Percentiles rank a stretch among this genome's conserved stretches.
phyloP scores from a whole-genome alignment of 2,113 vertebrate species.

The Eulemur rufifrons region DNA sequence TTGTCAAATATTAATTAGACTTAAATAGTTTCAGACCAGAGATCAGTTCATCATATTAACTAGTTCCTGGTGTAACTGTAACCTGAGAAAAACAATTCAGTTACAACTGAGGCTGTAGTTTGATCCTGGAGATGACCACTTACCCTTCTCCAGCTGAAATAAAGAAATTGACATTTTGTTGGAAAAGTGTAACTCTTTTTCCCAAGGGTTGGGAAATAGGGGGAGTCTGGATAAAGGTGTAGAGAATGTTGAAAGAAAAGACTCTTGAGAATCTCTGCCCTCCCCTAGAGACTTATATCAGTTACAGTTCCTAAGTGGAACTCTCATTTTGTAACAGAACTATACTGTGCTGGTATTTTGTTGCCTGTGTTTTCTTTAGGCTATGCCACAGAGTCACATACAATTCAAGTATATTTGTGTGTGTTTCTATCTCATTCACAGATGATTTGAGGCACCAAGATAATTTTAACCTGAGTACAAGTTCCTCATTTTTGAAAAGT shows the following conservation, averaged over 20 bases:
- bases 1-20: not conserved
- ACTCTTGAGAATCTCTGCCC: not conserved
- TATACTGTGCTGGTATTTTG: not conserved
- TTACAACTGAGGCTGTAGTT: not conserved
- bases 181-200: not conserved
- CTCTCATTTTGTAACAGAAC: not conserved
- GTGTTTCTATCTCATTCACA: conserved; percentile 26
- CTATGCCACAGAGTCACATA: not conserved
- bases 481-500: not conserved
- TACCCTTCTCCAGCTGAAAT: not conserved
- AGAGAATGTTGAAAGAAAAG: not conserved
- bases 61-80: not conserved
- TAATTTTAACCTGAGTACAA: not conserved
- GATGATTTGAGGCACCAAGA: not conserved
- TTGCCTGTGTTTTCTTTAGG: not conserved
- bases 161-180: not conserved
- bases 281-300: not conserved
- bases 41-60: not conserved
- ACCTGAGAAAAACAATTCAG: not conserved
- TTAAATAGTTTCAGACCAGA: not conserved
- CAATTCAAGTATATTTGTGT: not conserved
- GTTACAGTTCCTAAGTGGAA: not conserved
- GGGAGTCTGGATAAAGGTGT: not conserved
- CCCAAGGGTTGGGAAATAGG: not conserved
- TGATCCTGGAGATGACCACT: not conserved